phyloP scores from a whole-genome alignment of 2,888 invertebrate genomes.

The Sepiola atlantica region DNA sequence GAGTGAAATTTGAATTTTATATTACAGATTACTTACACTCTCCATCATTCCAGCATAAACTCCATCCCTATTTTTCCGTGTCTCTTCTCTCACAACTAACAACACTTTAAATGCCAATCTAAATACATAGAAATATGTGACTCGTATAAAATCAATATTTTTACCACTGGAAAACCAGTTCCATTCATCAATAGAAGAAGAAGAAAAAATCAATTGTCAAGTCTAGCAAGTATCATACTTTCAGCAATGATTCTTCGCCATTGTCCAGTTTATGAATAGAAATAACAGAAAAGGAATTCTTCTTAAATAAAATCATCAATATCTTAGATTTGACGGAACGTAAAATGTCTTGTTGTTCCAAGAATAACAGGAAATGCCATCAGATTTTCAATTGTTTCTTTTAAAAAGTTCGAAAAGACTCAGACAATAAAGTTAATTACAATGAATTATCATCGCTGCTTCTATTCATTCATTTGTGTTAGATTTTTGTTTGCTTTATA shows the following conservation, averaged over 20 bases:
- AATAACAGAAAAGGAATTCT: not conserved
- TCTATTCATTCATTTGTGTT: not conserved
- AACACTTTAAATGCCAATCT: not conserved
- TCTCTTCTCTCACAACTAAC: not conserved
- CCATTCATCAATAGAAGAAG: not conserved
- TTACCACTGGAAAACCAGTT: not conserved
- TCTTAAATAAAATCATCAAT: not conserved
- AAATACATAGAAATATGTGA: not conserved
- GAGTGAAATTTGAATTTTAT: too few species aligned
- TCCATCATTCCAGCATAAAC: too few species aligned
- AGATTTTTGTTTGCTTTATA: too few species aligned
- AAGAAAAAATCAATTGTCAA: slow-evolving; percentile 4
- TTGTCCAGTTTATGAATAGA: not conserved
- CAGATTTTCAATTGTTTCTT: too few species aligned
- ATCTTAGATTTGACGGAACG: not conserved
- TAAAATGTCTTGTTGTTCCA: not conserved
- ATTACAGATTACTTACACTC: too few species aligned
- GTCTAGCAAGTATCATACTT: not conserved
- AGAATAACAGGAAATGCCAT: not conserved
- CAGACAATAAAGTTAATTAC: not conserved
- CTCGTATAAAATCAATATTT: not conserved
- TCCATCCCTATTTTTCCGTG: too few species aligned
- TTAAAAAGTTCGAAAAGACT: not conserved
- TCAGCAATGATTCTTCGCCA: not conserved
- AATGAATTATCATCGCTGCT: not conserved